These are phyloP conservation scores for Balearica regulorum DNA, from an alignment of 2,797 vertebrate genomes.

Conservation along the genomic window DNA sequence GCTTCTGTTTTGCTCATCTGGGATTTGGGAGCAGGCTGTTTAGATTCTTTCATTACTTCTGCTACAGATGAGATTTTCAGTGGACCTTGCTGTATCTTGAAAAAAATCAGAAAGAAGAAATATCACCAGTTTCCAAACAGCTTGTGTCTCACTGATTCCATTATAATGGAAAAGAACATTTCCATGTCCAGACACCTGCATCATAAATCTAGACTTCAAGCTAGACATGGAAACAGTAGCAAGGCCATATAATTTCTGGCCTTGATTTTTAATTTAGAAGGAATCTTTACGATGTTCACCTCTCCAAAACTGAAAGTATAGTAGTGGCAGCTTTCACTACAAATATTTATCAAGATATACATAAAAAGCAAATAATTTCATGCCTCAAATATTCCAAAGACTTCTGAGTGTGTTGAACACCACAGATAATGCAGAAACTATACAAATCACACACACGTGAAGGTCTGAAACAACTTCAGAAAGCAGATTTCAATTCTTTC, in stretches of 20 bases:
- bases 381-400: neutral
- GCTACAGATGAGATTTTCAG: constrained; percentile 82
- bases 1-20: constrained; percentile 66
- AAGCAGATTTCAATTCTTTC: neutral
- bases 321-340: neutral
- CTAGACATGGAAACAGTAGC: neutral
- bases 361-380: neutral
- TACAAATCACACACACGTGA: neutral
- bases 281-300: neutral
- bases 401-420: neutral
- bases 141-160: neutral
- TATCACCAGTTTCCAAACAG: neutral
- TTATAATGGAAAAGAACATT: neutral
- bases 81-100: constrained; percentile 74
- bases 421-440: neutral
- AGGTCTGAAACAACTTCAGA: neutral
- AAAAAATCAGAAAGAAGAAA: neutral
- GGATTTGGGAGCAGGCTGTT: constrained; percentile 65
- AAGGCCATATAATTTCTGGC: neutral
- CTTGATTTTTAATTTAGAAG: neutral
- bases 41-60: constrained; percentile 80
- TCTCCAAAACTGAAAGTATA: neutral
- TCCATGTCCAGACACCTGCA: neutral
- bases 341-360: neutral
- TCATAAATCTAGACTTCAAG: neutral